These are phyloP conservation scores for Lacanobia oleracea DNA, from an alignment of 2,888 invertebrate genomes.

Conservation along the genomic window DNA sequence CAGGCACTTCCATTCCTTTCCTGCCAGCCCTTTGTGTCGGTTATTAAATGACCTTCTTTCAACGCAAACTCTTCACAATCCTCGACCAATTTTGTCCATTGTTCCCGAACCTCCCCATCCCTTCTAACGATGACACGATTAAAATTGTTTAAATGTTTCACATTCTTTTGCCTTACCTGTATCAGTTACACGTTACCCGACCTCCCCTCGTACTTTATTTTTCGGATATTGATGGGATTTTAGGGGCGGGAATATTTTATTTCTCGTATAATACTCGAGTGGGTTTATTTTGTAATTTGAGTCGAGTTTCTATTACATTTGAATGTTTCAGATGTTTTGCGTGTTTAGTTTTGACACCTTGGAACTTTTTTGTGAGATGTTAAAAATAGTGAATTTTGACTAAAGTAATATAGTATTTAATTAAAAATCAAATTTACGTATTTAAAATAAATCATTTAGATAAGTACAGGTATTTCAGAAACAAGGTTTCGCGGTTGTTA, in stretches of 20 bases:
- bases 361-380: too few species aligned
- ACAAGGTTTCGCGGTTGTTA: too few species aligned
- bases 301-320: conserved; percentile 7
- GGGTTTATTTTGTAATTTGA: conserved; percentile 24
- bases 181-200: conserved; percentile 48
- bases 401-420: too few species aligned
- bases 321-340: neutral
- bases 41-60: conserved; percentile 66
- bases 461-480: too few species aligned
- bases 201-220: conserved; percentile 46
- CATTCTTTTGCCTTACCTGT: conserved; percentile 60
- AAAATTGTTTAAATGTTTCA: conserved; percentile 65
- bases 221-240: conserved; percentile 51
- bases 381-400: too few species aligned
- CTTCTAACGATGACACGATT: conserved; percentile 63
- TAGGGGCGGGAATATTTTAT: conserved; percentile 18
- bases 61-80: conserved; percentile 58
- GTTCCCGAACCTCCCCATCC: conserved; percentile 55
- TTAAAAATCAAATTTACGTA: too few species aligned
- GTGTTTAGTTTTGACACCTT: neutral
- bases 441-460: too few species aligned
- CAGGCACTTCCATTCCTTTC: conserved; percentile 56
- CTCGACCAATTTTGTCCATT: conserved; percentile 64
- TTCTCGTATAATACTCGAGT: neutral
- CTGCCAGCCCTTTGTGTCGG: conserved; percentile 60